Percentiles rank a stretch among this genome's conserved stretches.
Evolutionary conservation across 2,113 vertebrate genomes (phyloP).

Genomic region (Peromyscus californicus): DNA sequence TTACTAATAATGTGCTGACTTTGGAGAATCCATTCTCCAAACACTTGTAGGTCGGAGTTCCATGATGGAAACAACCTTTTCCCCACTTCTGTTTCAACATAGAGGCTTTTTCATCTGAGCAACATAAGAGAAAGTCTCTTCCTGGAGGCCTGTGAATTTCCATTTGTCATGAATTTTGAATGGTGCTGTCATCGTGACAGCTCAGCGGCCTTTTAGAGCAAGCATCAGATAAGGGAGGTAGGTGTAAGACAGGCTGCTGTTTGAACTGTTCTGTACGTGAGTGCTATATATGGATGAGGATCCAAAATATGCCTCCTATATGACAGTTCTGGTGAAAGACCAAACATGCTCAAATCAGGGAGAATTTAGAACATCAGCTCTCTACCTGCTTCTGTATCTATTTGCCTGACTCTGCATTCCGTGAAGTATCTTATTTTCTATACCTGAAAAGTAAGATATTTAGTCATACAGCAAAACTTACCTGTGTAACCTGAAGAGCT

Average conservation of each 20-base stretch:
- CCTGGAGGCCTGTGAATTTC: constrained; percentile 69
- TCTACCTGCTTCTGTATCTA: neutral
- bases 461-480: constrained; percentile 22
- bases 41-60: neutral
- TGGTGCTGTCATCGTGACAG: constrained; percentile 55
- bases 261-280: constrained; percentile 48
- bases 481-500: neutral
- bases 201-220: constrained; percentile 71
- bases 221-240: constrained; percentile 56
- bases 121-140: constrained; percentile 65
- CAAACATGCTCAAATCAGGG: constrained; percentile 22
- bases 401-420: constrained; percentile 1
- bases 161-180: constrained; percentile 72
- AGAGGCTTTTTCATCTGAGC: constrained; percentile 17
- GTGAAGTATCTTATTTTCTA: neutral
- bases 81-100: constrained; percentile 14
- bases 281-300: constrained; percentile 44
- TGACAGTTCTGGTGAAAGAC: constrained; percentile 57
- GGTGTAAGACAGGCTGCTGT: constrained; percentile 57
- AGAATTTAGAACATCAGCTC: neutral
- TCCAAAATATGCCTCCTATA: constrained; percentile 48
- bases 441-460: constrained; percentile 3
- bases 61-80: constrained; percentile 41
- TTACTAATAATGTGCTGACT: neutral
- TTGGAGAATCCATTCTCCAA: neutral